phyloP scores from a whole-genome alignment of 2,797 vertebrate species.

The Rhincodon typus region DNA sequence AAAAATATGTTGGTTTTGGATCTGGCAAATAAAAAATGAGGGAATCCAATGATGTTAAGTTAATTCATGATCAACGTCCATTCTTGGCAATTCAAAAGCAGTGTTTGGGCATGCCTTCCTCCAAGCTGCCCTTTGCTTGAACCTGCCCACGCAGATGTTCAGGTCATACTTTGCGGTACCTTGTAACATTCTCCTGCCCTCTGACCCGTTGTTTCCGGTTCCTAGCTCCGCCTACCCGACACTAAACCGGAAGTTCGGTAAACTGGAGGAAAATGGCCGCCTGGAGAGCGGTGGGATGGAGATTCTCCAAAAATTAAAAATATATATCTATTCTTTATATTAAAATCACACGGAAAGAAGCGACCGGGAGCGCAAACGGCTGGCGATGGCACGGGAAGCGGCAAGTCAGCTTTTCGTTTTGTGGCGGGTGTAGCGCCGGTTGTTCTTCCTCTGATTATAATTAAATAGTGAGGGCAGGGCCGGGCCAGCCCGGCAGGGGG shows the following conservation, averaged over 20 bases:
- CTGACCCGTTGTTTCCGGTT: neutral
- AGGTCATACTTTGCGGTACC: neutral
- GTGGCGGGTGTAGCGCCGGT: neutral
- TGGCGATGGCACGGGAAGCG: neutral
- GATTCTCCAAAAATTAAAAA: neutral
- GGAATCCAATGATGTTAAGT: no score
- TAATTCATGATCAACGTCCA: neutral
- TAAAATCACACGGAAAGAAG: neutral
- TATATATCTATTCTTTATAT: neutral
- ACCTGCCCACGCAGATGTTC: neutral
- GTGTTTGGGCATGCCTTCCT: neutral
- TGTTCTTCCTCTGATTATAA: neutral
- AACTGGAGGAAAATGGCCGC: neutral
- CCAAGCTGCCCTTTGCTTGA: neutral
- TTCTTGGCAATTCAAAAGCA: neutral
- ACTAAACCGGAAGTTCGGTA: neutral
- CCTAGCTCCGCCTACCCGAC: neutral
- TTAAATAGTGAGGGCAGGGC: no score
- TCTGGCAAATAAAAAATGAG: no score
- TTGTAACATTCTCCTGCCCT: neutral
- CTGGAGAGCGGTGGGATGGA: neutral
- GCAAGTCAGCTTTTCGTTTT: constrained; percentile 8
- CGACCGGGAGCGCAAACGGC: neutral
- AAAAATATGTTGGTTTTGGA: no score
- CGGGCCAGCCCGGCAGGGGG: no score